These are phyloP conservation scores for Pangasianodon gigas DNA, from an alignment of 2,113 vertebrate genomes.

Conservation along the genomic window DNA sequence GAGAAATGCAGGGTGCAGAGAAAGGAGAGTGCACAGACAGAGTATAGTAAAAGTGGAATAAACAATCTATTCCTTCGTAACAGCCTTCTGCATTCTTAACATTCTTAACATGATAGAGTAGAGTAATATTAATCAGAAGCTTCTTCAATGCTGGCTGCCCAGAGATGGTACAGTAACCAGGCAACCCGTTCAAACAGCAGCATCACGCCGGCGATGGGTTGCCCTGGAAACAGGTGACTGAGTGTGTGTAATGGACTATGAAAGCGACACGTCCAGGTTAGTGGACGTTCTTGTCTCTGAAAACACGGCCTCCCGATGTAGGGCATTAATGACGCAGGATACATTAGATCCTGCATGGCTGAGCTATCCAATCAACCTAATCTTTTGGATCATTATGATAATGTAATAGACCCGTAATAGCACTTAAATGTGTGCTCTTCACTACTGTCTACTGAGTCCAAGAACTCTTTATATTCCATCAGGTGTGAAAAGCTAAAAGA, in stretches of 20 bases:
- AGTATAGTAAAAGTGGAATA: neutral
- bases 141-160: constrained; percentile 15
- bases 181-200: constrained; percentile 49
- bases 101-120: constrained; percentile 33
- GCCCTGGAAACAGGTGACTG: constrained; percentile 56
- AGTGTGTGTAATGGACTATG: constrained; percentile 40
- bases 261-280: constrained; percentile 30
- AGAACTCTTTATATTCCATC: neutral
- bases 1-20: neutral
- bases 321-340: constrained; percentile 1
- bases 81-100: neutral
- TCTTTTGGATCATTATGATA: constrained; percentile 8
- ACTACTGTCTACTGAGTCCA: neutral
- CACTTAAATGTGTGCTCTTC: neutral
- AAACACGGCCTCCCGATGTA: constrained; percentile 1
- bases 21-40: neutral
- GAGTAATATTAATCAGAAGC: constrained; percentile 37
- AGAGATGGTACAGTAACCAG: constrained; percentile 51
- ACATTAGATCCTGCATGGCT: neutral
- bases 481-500: neutral
- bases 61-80: neutral
- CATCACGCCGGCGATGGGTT: constrained; percentile 48
- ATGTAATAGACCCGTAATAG: neutral
- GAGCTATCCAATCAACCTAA: neutral
- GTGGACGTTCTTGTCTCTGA: neutral